These are phyloP conservation scores for Venusia cambrica DNA, from an alignment of 2,888 invertebrate genomes.

Conservation along the genomic window DNA sequence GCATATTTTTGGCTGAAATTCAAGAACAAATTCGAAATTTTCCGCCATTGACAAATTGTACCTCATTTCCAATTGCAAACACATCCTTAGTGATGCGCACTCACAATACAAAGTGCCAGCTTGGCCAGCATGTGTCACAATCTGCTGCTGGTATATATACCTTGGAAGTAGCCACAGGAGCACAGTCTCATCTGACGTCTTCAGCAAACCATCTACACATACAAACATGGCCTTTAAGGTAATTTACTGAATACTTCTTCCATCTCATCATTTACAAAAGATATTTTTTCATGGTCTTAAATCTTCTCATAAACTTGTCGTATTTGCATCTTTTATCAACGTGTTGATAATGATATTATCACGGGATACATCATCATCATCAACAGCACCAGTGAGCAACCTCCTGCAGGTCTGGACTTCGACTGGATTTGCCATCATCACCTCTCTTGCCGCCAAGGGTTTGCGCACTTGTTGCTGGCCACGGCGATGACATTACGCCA, in stretches of 20 bases:
- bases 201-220: conserved; percentile 47
- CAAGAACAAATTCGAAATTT: conserved; percentile 65
- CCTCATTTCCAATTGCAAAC: conserved; percentile 74
- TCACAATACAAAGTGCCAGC: conserved; percentile 69
- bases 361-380: no score
- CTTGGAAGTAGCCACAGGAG: conserved; percentile 47
- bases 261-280: no score
- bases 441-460: no score
- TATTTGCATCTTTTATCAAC: background rate
- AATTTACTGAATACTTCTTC: no score
- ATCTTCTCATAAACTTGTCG: background rate
- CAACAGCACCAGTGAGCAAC: no score
- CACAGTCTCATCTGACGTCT: conserved; percentile 65
- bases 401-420: no score
- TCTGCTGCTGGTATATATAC: conserved; percentile 63
- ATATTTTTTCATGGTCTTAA: no score
- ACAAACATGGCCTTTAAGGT: conserved; percentile 74
- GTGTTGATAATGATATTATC: no score
- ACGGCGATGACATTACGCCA: no score
- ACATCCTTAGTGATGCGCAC: conserved; percentile 66
- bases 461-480: no score
- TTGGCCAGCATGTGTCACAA: conserved; percentile 65
- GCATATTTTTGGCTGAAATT: conserved; percentile 58
- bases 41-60: conserved; percentile 72
- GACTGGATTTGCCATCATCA: no score